A percentile compares a stretch with the other conserved stretches of the same genome.
Evolutionary conservation across 2,888 invertebrate species (phyloP).

Genomic region (Machimus atricapillus): DNA sequence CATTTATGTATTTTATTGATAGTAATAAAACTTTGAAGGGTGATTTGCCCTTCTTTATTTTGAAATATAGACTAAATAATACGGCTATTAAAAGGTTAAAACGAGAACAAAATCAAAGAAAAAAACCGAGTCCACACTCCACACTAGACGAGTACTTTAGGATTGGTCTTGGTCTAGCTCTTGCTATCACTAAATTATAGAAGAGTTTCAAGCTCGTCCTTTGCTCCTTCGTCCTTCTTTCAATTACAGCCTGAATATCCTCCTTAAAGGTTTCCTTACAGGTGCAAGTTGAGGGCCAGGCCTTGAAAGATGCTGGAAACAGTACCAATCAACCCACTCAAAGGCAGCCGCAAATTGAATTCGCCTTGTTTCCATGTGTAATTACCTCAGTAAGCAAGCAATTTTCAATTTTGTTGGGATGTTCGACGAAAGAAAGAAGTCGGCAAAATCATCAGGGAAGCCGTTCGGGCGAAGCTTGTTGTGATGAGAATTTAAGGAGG

Average conservation of each 20-base stretch:
- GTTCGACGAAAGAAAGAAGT: background rate
- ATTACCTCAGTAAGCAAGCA: slow-evolving; percentile 8
- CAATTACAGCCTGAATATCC: background rate
- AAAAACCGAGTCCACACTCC: too few relatives aligned
- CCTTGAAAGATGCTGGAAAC: background rate
- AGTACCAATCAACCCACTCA: background rate
- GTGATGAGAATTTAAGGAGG: background rate
- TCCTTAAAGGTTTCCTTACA: background rate
- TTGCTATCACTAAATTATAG: background rate
- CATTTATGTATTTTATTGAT: too few relatives aligned
- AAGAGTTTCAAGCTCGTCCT: background rate
- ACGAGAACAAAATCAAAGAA: too few relatives aligned
- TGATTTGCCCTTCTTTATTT: too few relatives aligned
- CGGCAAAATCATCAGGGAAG: background rate
- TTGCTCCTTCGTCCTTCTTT: background rate
- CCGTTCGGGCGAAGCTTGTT: background rate
- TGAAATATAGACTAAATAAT: too few relatives aligned
- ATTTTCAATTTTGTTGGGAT: background rate
- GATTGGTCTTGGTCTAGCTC: background rate
- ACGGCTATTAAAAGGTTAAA: too few relatives aligned
- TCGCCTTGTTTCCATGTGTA: slow-evolving; percentile 1
- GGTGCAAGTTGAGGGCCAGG: background rate
- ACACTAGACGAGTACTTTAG: too few relatives aligned
- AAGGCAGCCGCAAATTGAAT: background rate
- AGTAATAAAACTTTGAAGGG: too few relatives aligned